These are phyloP conservation scores for Typhlichthys subterraneus DNA, from an alignment of 2,797 vertebrate species.

Conservation along the genomic window DNA sequence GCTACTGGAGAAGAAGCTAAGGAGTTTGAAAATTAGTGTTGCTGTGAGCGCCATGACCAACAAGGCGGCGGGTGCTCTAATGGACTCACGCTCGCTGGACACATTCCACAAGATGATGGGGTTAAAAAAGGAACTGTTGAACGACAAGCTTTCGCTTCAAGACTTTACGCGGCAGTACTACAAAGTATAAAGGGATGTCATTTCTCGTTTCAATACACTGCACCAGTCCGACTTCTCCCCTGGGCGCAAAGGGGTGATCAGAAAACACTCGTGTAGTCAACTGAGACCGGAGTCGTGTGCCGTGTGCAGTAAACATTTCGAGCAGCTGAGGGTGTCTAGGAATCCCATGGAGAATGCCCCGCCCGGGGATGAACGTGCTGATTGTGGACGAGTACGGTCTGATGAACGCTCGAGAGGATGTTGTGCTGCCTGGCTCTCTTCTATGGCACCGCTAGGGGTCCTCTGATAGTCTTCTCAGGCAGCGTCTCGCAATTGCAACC, in stretches of 20 bases:
- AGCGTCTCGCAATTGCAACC: slow-evolving; percentile 23
- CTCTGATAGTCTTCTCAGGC: slow-evolving; percentile 18
- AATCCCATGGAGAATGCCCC: neutral
- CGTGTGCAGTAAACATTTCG: slow-evolving; percentile 2
- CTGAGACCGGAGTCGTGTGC: slow-evolving; percentile 12
- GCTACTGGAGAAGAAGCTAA: neutral
- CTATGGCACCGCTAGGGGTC: slow-evolving; percentile 10
- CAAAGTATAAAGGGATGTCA: neutral
- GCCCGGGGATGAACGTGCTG: slow-evolving; percentile 8
- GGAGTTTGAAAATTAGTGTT: neutral
- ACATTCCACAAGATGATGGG: slow-evolving; percentile 35
- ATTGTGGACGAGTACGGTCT: slow-evolving; percentile 28
- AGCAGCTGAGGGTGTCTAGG: neutral
- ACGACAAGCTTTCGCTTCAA: neutral
- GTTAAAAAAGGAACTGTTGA: slow-evolving; percentile 3
- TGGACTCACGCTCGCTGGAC: neutral
- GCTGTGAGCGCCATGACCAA: slow-evolving; percentile 25
- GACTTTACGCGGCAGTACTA: neutral
- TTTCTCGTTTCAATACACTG: neutral
- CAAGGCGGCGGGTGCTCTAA: neutral
- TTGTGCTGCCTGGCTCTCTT: slow-evolving; percentile 5
- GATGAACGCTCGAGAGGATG: slow-evolving; percentile 5
- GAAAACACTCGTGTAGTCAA: neutral
- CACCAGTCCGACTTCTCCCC: too few relatives aligned
- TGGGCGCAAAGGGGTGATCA: neutral